A percentile compares a stretch with the other conserved stretches of the same genome.
phyloP scores from a whole-genome alignment of 1,140 invertebrate species.

The Littorina saxatilis region DNA sequence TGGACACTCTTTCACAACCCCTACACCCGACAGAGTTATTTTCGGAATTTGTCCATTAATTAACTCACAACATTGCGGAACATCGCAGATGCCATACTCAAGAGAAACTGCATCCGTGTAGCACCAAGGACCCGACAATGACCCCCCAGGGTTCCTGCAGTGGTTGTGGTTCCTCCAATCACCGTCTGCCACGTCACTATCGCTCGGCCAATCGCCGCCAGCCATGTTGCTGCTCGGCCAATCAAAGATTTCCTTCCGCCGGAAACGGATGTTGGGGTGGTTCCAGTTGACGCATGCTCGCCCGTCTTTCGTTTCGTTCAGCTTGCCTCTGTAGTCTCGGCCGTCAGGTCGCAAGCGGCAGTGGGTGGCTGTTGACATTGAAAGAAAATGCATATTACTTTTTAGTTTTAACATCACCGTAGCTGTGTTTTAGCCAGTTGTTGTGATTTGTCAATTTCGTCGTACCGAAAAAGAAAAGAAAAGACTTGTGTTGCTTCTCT shows the following conservation, averaged over 20 bases:
- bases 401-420: not conserved
- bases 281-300: constrained; percentile 10
- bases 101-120: not conserved
- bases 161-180: not conserved
- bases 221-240: constrained; percentile 12
- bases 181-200: not conserved
- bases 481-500: not conserved
- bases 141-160: constrained; percentile 2
- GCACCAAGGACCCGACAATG: not conserved
- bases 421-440: not conserved
- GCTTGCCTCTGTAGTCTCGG: not conserved
- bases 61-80: constrained; percentile 6
- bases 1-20: not conserved
- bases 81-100: not conserved
- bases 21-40: not conserved
- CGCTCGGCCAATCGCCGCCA: too few species aligned
- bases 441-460: not conserved
- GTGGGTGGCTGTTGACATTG: not conserved
- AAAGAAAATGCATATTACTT: not conserved
- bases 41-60: not conserved
- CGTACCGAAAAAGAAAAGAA: not conserved
- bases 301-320: not conserved
- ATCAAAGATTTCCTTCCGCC: constrained; percentile 1
- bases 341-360: not conserved
- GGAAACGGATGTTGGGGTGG: not conserved